Percentiles rank a stretch among this genome's conserved stretches.
These are phyloP conservation scores for Drosophila emarginata DNA, from an alignment of 2,888 invertebrate genomes.

Conservation along the genomic window DNA sequence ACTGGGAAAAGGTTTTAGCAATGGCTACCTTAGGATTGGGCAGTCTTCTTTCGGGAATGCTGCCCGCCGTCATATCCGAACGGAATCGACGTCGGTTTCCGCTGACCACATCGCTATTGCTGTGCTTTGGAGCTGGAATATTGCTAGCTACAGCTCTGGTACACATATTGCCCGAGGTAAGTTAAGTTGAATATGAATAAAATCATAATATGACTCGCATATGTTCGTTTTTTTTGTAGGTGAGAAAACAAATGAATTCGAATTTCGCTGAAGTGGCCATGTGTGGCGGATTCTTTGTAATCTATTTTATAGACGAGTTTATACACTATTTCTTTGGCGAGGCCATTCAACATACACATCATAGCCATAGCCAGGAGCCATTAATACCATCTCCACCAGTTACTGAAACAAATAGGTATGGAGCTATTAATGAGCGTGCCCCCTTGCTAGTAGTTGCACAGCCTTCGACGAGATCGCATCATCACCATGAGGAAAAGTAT, in stretches of 20 bases:
- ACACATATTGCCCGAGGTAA: conserved; percentile 91
- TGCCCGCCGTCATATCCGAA: conserved; percentile 87
- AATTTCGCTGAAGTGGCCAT: conserved; percentile 86
- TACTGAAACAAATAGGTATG: conserved; percentile 55
- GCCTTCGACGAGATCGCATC: not conserved
- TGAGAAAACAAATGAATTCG: conserved; percentile 84
- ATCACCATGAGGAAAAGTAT: conserved; percentile 38
- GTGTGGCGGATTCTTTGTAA: conserved; percentile 87
- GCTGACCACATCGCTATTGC: conserved; percentile 86
- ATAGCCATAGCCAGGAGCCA: conserved; percentile 28
- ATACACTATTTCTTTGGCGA: conserved; percentile 87
- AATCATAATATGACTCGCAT: conserved; percentile 3
- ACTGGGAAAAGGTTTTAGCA: conserved; percentile 85
- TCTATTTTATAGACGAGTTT: conserved; percentile 89
- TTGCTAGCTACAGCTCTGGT: conserved; percentile 89
- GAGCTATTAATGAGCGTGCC: conserved; percentile 65
- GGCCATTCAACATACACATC: conserved; percentile 76
- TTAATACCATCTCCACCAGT: not conserved
- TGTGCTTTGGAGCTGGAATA: conserved; percentile 92
- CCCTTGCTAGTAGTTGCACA: conserved; percentile 30
- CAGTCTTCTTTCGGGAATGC: conserved; percentile 87
- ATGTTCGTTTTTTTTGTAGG: conserved; percentile 57
- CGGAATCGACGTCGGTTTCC: conserved; percentile 85
- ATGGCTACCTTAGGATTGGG: conserved; percentile 87
- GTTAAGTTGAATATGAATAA: conserved; percentile 14